Base-by-base conservation (phyloP, 2,797 vertebrate species). In the Poeciliopsis infans region DNA sequence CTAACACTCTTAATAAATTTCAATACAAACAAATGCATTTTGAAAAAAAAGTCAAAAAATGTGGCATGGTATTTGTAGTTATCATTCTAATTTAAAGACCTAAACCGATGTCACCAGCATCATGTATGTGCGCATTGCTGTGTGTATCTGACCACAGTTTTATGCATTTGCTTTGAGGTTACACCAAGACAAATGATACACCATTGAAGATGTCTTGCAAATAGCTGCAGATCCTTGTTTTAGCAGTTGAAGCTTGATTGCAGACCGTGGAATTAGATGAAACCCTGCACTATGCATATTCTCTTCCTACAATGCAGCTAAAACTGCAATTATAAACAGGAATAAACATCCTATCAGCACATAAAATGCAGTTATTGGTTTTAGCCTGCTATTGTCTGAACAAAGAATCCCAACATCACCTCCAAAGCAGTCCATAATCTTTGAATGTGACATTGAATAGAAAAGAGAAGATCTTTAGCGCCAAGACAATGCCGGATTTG, bases 401-500 rank as follows among this genome's bases (percentile, higher is more conserved):
- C 83, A 91, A 91, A 88, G 86, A 84, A 94, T 86, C 69, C 88
- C 87, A 93, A 91, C 86, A 93, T 95, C 91, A 93, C 91, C 92
- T 93, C 87, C 83, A 93, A 93, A 95, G 91, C 93, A 64, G 72
- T 87, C 74, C 18, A 33, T 95, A 95, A 95, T 95, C 95, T 95
- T 94, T 87, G 91, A 95, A 95, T 95, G 92, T 93, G 90, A 94
- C 89, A 91, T 79, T 83, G 92, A 93, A 93, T 90, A 78, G 89
- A 88, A 82, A 87, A 88, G 75, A 78, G 81, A 92, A 86, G 91
- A 87, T 94, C 91, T 93, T 95, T 92, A 83, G 85, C 79, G 74
- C 75, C 25, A 77, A 87, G 91, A 95, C 94, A 95, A 96, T 94
- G 85, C 87, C 83, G 86, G 91, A 92, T 95, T 95, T 95, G 94